Percentiles rank a stretch among this genome's conserved stretches.
Evolutionary conservation across 2,888 invertebrate genomes (phyloP).

Genomic region (Drosophila paucipuncta): DNA sequence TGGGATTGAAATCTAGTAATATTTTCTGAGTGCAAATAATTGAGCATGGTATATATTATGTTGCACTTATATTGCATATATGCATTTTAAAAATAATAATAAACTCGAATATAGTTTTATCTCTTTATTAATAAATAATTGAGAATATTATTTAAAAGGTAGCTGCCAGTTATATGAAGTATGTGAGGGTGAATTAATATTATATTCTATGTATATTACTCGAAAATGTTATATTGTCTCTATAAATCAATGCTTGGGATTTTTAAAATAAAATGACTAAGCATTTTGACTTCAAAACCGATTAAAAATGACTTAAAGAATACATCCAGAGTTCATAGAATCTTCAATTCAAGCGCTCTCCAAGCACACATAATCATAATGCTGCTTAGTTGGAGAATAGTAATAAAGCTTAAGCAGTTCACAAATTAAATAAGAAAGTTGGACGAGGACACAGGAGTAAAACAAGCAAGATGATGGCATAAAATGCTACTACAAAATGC

Average conservation of each 20-base stretch:
- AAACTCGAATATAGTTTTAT: too few species aligned
- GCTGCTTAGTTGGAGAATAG: not conserved
- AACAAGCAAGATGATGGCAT: conserved; percentile 12
- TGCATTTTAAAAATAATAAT: not conserved
- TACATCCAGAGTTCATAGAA: not conserved
- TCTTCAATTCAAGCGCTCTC: too few species aligned
- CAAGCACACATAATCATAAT: not conserved
- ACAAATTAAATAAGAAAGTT: conserved; percentile 1
- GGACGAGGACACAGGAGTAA: not conserved
- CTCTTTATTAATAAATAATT: not conserved
- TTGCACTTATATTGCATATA: not conserved
- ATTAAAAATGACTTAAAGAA: not conserved
- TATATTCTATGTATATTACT: not conserved
- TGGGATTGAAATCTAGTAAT: not conserved
- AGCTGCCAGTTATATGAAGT: not conserved
- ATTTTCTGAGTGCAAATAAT: not conserved
- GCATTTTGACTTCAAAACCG: not conserved
- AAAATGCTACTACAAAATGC: conserved; percentile 17
- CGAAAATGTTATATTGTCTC: not conserved
- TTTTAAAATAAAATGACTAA: not conserved
- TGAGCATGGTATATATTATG: not conserved
- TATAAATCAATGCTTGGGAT: not conserved
- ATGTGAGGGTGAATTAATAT: too few species aligned
- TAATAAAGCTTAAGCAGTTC: conserved; percentile 1
- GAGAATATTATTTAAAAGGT: not conserved